Evolutionary conservation across 2,113 vertebrate species (phyloP).

Genomic region (Leucopsar rothschildi): DNA sequence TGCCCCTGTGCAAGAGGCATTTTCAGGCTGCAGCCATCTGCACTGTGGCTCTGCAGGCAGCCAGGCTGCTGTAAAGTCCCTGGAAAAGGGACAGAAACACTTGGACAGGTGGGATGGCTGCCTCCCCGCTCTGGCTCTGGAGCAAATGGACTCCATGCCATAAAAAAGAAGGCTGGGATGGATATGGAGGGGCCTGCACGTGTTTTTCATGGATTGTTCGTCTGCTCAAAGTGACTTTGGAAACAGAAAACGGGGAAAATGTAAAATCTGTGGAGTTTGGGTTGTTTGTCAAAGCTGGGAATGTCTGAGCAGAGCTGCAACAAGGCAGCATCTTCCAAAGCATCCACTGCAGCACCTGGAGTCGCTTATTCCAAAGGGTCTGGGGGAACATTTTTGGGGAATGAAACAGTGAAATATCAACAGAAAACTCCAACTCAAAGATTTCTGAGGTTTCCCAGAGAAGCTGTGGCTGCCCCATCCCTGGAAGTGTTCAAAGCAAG

Average conservation of each 20-base stretch:
- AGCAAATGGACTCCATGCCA: neutral
- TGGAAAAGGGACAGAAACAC: slow-evolving; percentile 25
- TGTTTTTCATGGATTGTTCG: no score
- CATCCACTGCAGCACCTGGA: slow-evolving; percentile 12
- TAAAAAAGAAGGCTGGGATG: slow-evolving; percentile 1
- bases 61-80: neutral
- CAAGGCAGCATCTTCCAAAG: neutral
- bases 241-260: neutral
- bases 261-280: slow-evolving; percentile 2
- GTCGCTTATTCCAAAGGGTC: neutral
- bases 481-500: neutral
- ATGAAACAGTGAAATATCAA: no score
- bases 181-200: neutral
- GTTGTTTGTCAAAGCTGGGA: slow-evolving; percentile 21
- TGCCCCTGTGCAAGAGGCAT: neutral
- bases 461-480: neutral
- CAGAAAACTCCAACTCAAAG: neutral
- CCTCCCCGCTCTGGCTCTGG: neutral
- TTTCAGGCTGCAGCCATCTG: slow-evolving; percentile 14
- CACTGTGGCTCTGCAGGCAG: neutral
- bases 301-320: neutral
- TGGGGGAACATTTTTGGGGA: neutral
- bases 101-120: slow-evolving; percentile 49
- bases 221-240: neutral
- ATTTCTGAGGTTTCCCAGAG: neutral